Evolutionary conservation across 2,888 invertebrate species (phyloP), one percentile per base, ranked within the genome.

Genomic region (Digitonthophagus gazella): DNA sequence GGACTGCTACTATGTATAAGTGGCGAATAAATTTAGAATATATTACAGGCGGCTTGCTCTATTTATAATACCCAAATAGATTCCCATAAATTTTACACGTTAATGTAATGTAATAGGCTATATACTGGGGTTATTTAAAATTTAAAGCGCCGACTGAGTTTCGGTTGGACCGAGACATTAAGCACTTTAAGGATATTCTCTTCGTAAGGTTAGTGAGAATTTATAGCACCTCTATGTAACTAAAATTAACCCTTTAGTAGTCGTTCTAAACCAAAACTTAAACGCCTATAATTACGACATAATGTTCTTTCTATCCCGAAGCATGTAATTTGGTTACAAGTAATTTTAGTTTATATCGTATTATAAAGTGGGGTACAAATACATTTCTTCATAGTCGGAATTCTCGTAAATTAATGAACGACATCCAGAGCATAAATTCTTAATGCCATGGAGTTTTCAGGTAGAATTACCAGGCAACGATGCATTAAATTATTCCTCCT

Each of bases 1-100:
- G 28, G 28, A 44, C 28, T 44, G 28, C 28, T 44, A 44, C 28
- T 44, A 44, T 44, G 28, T 44, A 44, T 44, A 68, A 69, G 68
- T 71, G 68, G 68, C 65, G 71, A 71, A 68, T 71, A 68, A 71
- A 68, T 71, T 71, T 71, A 68, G 66, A 68, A 68, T 69, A 58
- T 71, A 64, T 71, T 67, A 65, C 69, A 65, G 54, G 61, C 28
- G 28, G 28, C 6, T 11, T 44, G 44, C 58, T 68, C 64, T 65
- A 68, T 68, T 68, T 68, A 68, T 68, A 68, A 64, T 22, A 64
- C 54, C 20, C 19, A 67, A 64, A 55, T 58, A 54, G 16, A 65
- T 65, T 65, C 44, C 55, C 44, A 15, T 65, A 65, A 65, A 28
- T 65, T 44, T 44, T 8, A 44, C 28, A 44, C 28, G 28, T 44